Conservation (phyloP, 2,888 invertebrate genomes). For the Tetheella fluctuosa region DNA sequence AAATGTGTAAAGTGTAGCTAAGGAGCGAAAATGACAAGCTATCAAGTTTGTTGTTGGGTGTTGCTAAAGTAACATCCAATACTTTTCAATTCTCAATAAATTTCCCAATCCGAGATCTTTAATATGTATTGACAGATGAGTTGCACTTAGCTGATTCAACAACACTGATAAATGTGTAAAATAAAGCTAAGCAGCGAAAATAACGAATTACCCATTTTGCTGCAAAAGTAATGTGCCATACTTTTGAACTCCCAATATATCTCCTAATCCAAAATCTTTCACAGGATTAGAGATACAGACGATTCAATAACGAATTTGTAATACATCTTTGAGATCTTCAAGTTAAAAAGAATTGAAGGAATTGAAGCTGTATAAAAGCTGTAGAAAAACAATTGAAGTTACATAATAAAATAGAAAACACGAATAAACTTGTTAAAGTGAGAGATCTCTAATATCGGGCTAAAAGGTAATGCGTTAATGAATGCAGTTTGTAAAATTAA, state of each 20-base stretch:
- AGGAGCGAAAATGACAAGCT: conserved; percentile 13
- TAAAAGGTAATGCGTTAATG: background rate
- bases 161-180: conserved; percentile 18
- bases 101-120: background rate
- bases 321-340: no score
- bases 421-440: no score
- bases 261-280: background rate
- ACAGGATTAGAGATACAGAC: no score
- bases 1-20: conserved; percentile 14
- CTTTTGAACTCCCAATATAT: background rate
- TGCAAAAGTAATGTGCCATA: background rate
- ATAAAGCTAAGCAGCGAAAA: conserved; percentile 11
- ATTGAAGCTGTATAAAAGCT: no score
- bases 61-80: background rate
- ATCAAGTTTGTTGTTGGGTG: conserved; percentile 16
- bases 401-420: no score
- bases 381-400: no score
- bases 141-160: conserved; percentile 18
- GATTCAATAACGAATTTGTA: conserved; percentile 16
- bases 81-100: background rate
- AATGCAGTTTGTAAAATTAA: background rate
- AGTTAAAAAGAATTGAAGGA: no score
- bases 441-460: background rate
- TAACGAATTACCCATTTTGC: conserved; percentile 16
- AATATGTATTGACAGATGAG: no score